Conservation (phyloP, 2,888 invertebrate genomes). For the Geotrupes spiniger region DNA sequence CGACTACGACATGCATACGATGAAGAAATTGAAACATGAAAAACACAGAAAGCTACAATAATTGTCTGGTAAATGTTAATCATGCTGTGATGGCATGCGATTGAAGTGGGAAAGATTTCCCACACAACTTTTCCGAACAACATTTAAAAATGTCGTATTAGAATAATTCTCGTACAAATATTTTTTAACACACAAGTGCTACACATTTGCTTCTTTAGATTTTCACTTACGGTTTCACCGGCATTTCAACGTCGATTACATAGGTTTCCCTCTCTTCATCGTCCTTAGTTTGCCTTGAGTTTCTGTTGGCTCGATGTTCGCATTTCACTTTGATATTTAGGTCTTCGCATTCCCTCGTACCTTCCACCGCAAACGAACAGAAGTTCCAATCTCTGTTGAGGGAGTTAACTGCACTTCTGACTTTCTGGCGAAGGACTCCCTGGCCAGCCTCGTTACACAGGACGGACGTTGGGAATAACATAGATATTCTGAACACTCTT, state of each 20-base stretch:
- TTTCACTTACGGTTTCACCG: constrained; percentile 78
- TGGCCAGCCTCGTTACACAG: constrained; percentile 95
- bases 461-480: constrained; percentile 95
- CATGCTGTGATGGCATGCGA: neutral
- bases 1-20: constrained; percentile 1
- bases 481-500: constrained; percentile 87
- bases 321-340: constrained; percentile 89
- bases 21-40: neutral
- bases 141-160: too few species aligned
- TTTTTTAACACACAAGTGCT: too few species aligned
- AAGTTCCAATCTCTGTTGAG: constrained; percentile 95
- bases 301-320: constrained; percentile 70
- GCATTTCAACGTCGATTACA: constrained; percentile 76
- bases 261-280: constrained; percentile 73
- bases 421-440: constrained; percentile 85
- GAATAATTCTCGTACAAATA: too few species aligned
- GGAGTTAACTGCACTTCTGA: constrained; percentile 83
- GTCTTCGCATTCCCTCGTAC: constrained; percentile 86
- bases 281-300: constrained; percentile 62
- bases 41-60: constrained; percentile 7
- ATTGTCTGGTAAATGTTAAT: neutral
- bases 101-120: too few species aligned
- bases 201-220: neutral
- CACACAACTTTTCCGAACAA: too few species aligned
- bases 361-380: constrained; percentile 87